Evolutionary conservation across 2,888 invertebrate species (phyloP), one percentile per base, ranked within the genome.

Genomic region (Cenopis cana): DNA sequence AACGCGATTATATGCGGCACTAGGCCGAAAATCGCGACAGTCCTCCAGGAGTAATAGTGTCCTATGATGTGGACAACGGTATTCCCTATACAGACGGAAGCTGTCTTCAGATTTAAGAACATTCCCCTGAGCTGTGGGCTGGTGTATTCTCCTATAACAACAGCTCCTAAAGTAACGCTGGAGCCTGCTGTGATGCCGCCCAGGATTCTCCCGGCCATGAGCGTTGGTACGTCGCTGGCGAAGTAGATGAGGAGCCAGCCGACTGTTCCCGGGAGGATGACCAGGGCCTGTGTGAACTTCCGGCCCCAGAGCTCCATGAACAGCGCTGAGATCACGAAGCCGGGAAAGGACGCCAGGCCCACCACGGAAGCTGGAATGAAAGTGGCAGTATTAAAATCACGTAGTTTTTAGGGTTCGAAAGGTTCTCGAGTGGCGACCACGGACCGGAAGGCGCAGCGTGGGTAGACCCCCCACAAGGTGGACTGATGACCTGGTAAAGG

Each of bases 231-330:
- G 52, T 75, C 73, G 3, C 72, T 69, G 5, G 80, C 77, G 68
- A 78, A 78, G 76, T 80, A 82, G 20, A 81, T 77, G 38, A 77
- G 68, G 3, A 77, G 2, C 78, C 77, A 78, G 10, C 79, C 80
- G 1, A 79, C 17, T 0, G 74, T 54, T 0, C 76, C 78, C 1
- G 82, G 80, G 10, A 77, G 14, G 11, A 75, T 72, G n/a, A 73
- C 41, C 14, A 73, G 18, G 0, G 54, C 75, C 38, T 85, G 84
- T 0, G 83, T 69, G 12, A 77, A 8, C 60, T 73, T 77, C 17
- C 86, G 76, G 18, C 86, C 86, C 17, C 69, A 78, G 0, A 75
- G 14, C 11, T 81, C 81, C 85, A 85, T 86, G 3, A 85, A 75
- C n/a, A 77, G 36, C 10, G 84, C 80, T 1, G 85, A 82, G 46